A percentile compares a stretch with the other conserved stretches of the same genome.
Conservation (phyloP, 2,113 vertebrate genomes). For the Vicugna pacos region DNA sequence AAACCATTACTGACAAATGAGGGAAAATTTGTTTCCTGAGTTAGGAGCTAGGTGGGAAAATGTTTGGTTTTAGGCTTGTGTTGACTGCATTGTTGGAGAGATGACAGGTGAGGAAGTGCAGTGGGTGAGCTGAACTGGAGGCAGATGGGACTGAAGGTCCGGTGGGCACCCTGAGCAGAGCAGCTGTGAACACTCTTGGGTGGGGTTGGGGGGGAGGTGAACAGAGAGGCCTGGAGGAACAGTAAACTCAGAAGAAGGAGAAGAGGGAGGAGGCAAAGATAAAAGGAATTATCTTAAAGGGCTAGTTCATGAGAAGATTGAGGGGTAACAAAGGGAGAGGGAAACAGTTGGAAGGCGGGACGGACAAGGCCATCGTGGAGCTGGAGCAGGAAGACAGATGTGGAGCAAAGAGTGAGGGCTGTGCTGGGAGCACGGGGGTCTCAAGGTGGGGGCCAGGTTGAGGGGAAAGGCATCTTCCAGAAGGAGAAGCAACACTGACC, state of each 20-base stretch:
- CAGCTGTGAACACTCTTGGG: too few species aligned
- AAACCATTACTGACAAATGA: not conserved
- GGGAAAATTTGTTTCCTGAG: not conserved
- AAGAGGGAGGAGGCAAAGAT: not conserved
- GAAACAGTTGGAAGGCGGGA: rapidly evolving
- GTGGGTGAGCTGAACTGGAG: not conserved
- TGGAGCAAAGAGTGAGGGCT: not conserved
- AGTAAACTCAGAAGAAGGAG: not conserved
- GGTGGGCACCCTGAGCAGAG: too few species aligned
- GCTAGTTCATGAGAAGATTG: not conserved
- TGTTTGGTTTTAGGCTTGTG: not conserved
- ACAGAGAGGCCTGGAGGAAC: not conserved
- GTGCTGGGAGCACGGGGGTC: not conserved
- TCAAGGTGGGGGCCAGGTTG: not conserved
- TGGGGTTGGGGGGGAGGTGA: not conserved
- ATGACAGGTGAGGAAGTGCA: not conserved
- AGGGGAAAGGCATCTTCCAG: not conserved
- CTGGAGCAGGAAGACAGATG: not conserved
- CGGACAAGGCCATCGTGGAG: not conserved
- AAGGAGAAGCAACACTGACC: not conserved
- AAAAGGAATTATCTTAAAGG: not conserved
- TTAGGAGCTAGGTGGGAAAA: not conserved
- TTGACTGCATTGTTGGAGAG: not conserved
- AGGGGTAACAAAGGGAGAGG: not conserved
- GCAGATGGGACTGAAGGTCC: not conserved